Evolutionary conservation across 2,797 vertebrate species (phyloP), one percentile per base, ranked within the genome.

Genomic region (Rhadinocentrus ornatus): DNA sequence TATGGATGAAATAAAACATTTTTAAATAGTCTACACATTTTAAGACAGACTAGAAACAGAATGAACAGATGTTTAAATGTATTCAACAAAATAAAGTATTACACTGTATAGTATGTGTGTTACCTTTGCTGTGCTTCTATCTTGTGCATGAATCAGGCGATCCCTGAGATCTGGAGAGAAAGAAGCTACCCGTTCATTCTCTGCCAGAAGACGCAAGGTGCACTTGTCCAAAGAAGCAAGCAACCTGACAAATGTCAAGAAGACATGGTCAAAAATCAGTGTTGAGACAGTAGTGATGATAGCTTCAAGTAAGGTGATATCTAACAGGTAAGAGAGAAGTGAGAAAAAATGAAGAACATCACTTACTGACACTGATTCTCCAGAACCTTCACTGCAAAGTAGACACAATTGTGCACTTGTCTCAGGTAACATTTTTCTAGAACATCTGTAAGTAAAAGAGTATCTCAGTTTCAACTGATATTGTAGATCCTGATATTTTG

Each of bases 361-460:
- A 96, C 97, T 96, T 86, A 99, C 98, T 92, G 92, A 89, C 97
- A 98, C 64, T 97, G 97, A 88, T 93, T 95, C 90, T 97, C 96
- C 88, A 99, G 92, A 85, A 99, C 96, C 73, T 78, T 94, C n/a
- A 98, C 96, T 0, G 98, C 96, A 93, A 99, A 99, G 89, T 97
- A 98, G 73, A 99, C 97, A 89, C 98, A 99, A 68, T 98, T 99
- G 86, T 99, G 97, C 66, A 99, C 93, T 77, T 91, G 96, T 86
- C 90, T 93, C 70, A 99, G 95, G 82, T 97, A 96, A 18, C 94
- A 93, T 58, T 82, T 93, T 82, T 94, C 94, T 74, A 97, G 82
- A 22, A 90, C 82, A 86, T 96, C 97, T 99, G 82, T 18, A 77
- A 82, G 62, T 0, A 1, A 71, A 69, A 67, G 37, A 50, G 12